Conservation (phyloP, 2,888 invertebrate genomes). For the Conus canariensis region DNA sequence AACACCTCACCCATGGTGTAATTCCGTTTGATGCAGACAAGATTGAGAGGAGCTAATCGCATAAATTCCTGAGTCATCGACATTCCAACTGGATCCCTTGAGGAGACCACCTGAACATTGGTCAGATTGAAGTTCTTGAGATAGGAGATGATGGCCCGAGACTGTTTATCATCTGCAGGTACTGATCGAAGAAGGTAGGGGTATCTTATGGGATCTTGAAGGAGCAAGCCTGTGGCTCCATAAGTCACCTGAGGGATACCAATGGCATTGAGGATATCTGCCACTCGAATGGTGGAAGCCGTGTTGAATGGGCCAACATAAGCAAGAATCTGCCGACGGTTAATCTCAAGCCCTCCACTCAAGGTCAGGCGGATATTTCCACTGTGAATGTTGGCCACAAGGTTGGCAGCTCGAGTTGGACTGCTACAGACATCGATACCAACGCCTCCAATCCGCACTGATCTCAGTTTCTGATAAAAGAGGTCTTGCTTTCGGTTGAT, state of each 20-base stretch:
- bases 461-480: slow-evolving; percentile 61
- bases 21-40: slow-evolving; percentile 70
- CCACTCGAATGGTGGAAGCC: slow-evolving; percentile 68
- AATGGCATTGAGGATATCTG: slow-evolving; percentile 68
- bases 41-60: slow-evolving; percentile 67
- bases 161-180: slow-evolving; percentile 73
- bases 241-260: slow-evolving; percentile 75
- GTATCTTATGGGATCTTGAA: slow-evolving; percentile 64
- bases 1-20: slow-evolving; percentile 61
- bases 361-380: slow-evolving; percentile 59
- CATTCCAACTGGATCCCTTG: slow-evolving; percentile 68
- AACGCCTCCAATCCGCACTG: slow-evolving; percentile 67
- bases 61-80: slow-evolving; percentile 68
- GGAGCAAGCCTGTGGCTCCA: slow-evolving; percentile 68
- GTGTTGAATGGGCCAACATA: slow-evolving; percentile 69
- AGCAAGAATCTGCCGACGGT: slow-evolving; percentile 43
- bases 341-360: slow-evolving; percentile 47
- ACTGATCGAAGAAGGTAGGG: slow-evolving; percentile 59
- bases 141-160: slow-evolving; percentile 76
- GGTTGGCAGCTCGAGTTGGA: slow-evolving; percentile 70
- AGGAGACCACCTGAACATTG: slow-evolving; percentile 77
- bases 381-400: slow-evolving; percentile 74
- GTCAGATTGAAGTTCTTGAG: slow-evolving; percentile 77
- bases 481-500: slow-evolving; percentile 66
- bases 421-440: slow-evolving; percentile 73